These are phyloP conservation scores for Tokudaia muenninki DNA, from an alignment of 2,797 vertebrate genomes.

Conservation along the genomic window DNA sequence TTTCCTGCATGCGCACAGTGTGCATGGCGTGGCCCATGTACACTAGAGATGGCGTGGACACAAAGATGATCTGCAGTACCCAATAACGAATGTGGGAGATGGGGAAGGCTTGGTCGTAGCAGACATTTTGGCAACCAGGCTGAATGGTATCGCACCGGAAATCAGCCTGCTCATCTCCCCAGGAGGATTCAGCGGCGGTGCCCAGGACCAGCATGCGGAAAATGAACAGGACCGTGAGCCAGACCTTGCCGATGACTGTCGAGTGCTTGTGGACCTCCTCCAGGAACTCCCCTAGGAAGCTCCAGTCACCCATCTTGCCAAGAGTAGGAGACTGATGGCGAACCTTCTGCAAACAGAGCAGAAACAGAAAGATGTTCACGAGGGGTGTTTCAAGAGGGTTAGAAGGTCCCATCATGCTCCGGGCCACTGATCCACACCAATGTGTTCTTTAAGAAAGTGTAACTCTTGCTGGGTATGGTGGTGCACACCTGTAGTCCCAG, in stretches of 20 bases:
- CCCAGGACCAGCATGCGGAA: slow-evolving; percentile 98
- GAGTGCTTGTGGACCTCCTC: slow-evolving; percentile 99
- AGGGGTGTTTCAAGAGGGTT: not conserved
- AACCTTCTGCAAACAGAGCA: slow-evolving; percentile 74
- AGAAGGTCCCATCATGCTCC: not conserved
- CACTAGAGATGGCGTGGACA: slow-evolving; percentile 97
- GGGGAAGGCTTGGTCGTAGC: slow-evolving; percentile 98
- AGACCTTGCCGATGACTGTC: slow-evolving; percentile 98
- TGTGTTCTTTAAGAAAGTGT: not conserved
- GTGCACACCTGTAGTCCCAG: not conserved
- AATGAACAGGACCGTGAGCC: slow-evolving; percentile 98
- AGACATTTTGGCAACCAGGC: slow-evolving; percentile 97
- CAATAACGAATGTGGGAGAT: slow-evolving; percentile 98
- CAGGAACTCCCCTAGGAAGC: slow-evolving; percentile 96
- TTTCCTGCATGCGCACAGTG: slow-evolving; percentile 94
- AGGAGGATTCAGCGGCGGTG: slow-evolving; percentile 97
- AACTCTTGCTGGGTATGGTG: not conserved
- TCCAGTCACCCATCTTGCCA: slow-evolving; percentile 97
- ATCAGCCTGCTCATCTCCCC: slow-evolving; percentile 98
- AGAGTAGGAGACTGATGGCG: slow-evolving; percentile 1
- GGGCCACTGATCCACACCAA: not conserved
- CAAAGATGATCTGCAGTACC: slow-evolving; percentile 99
- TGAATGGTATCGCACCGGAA: slow-evolving; percentile 97
- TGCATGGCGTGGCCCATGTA: slow-evolving; percentile 99
- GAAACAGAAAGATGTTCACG: not conserved